phyloP scores from a whole-genome alignment of 1,140 invertebrate genomes.

The Aphaenogaster rudis region DNA sequence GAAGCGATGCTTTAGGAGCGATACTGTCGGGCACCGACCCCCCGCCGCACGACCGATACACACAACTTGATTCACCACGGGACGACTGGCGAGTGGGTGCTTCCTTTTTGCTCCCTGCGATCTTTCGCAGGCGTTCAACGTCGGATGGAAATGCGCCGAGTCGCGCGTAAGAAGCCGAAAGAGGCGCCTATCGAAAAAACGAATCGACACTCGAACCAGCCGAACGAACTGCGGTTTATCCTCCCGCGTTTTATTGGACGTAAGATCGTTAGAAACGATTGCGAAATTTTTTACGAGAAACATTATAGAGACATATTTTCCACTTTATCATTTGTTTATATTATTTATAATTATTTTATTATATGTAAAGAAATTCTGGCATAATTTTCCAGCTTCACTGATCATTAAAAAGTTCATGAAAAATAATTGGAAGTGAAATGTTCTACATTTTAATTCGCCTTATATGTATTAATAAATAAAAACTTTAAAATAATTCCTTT shows the following conservation, averaged over 20 bases:
- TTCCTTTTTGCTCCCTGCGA: conserved; percentile 66
- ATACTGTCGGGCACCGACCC: conserved; percentile 81
- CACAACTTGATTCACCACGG: conserved; percentile 80
- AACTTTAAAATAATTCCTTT: not conserved
- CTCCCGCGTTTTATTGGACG: conserved; percentile 18
- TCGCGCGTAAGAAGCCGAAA: conserved; percentile 71
- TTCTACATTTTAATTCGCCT: not conserved
- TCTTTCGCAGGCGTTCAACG: conserved; percentile 70
- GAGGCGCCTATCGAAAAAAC: conserved; percentile 70
- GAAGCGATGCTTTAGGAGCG: conserved; percentile 78
- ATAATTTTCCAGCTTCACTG: not conserved
- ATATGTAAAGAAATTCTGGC: not conserved
- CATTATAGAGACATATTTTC: not conserved
- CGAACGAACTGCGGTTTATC: conserved; percentile 26
- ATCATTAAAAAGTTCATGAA: not conserved
- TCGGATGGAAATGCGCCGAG: conserved; percentile 71
- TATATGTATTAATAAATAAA: not conserved
- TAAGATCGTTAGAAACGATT: conserved; percentile 42
- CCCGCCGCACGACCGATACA: conserved; percentile 75
- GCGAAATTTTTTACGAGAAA: not conserved
- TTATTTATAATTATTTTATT: not conserved
- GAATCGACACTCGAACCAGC: conserved; percentile 39
- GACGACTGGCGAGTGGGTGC: conserved; percentile 56
- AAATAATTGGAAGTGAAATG: not conserved
- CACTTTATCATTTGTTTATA: not conserved